Evolutionary conservation across 2,113 vertebrate species (phyloP), one percentile per base, ranked within the genome.

Genomic region (Nothocercus julius): DNA sequence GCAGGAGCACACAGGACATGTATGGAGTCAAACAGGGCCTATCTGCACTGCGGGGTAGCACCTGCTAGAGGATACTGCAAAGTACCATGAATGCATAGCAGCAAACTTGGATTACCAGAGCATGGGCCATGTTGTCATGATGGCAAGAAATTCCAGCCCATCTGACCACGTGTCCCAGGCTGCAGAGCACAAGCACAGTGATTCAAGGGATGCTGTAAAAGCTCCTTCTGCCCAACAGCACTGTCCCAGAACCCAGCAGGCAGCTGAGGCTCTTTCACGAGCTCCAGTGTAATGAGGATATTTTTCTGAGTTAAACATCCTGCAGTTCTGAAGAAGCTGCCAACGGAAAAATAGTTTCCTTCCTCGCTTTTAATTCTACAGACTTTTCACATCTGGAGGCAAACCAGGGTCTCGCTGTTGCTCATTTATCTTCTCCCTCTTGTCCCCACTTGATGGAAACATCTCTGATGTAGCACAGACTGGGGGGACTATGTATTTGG

Each of bases 291-390:
- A 69, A 54, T 47, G 85, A 64, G 90, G 18, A 83, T 5, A 24
- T 21, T 44, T 53, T 66, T 58, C 1, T 6, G 18, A 96, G 66
- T 66, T 96, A 96, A 96, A 96, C 91, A 93, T 93, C 96, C 89
- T 92, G 89, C 42, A 72, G n/a, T 17, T 63, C 47, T 68, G 69
- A 87, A 79, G 40, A 44, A 56, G 24, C 62, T 95, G 94, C 66
- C 91, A 96, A 82, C 92, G 25, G 69, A 24, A 45, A 59, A 13
- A 9, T 22, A 0, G 3, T 40, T 87, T 93, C 81, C 66, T 95
- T 92, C 74, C 66, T 93, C 89, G 36, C 51, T 92, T 93, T 81
- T 86, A 54, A 79, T 89, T 87, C 42, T 82, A 42, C 82, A 70
- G 69, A 13, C 19, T 56, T 90, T 87, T 84, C 49, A 66, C 63